Evolutionary conservation across 2,797 vertebrate species (phyloP), one percentile per base, ranked within the genome.

Genomic region (Limosa lapponica): DNA sequence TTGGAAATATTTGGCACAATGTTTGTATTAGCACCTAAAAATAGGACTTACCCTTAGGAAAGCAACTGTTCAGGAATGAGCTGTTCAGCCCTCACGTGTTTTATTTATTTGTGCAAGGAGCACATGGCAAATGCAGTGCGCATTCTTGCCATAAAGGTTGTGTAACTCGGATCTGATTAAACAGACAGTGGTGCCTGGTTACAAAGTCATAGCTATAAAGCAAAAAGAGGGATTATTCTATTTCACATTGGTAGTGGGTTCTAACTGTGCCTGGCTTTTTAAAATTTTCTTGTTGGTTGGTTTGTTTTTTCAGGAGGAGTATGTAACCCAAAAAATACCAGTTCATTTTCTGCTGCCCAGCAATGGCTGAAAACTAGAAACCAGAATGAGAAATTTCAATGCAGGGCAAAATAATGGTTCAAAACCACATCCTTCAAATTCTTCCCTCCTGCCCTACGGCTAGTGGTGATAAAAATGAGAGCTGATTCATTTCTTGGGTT

Each of bases 401-500:
- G 49, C 41, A 54, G 87, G 85, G 34, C 44, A 70, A 82, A 79
- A 67, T 77, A 75, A 62, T 71, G 13, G 22, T 77, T 91, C 61
- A 51, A 85, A 93, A 28, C 79, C 75, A 87, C 84, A 87, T 65
- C 65, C 61, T 93, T 77, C 49, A 34, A 46, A 78, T 72, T 22
- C 25, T 75, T 92, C 41, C 23, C 65, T 74, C 69, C 78, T 87
- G 87, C 62, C 83, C 43, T 52, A 32, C 44, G 65, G 87, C 75
- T 55, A 61, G 54, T 16, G 72, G 79, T 46, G 93, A 90, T 88
- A 84, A 87, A 94, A 93, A 84, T 3, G 65, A 71, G 27, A 69
- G 58, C 79, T 93, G 92, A 88, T 93, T 95, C 36, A 83, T 85
- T 86, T 72, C 69, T 80, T 92, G 92, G 75, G 72, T 74, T 93